Conservation (phyloP, 2,888 invertebrate genomes). For the Pediacus dermestoides region DNA sequence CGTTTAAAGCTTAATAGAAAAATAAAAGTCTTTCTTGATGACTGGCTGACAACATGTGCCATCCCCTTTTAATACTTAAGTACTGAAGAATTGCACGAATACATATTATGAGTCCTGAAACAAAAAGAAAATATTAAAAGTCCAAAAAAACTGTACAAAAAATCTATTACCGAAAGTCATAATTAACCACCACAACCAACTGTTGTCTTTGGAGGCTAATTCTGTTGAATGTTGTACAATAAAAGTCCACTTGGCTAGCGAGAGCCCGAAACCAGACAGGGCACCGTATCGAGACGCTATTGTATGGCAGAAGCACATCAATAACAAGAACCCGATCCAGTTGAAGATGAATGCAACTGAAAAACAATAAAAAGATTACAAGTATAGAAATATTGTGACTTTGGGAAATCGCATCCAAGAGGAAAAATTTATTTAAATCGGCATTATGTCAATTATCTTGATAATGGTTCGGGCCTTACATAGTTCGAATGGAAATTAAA, state of each 20-base stretch:
- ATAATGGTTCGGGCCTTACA: too few relatives aligned
- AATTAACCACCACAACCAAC: conserved; percentile 90
- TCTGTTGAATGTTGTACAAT: conserved; percentile 90
- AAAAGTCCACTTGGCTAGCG: conserved; percentile 91
- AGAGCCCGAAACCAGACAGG: conserved; percentile 86
- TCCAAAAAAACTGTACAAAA: conserved; percentile 11
- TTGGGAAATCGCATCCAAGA: too few relatives aligned
- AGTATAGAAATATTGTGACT: too few relatives aligned
- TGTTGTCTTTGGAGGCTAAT: conserved; percentile 80
- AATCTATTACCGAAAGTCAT: conserved; percentile 88
- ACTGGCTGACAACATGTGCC: conserved; percentile 80
- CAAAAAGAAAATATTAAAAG: conserved; percentile 19
- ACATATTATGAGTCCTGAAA: conserved; percentile 77
- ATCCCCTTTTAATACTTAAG: conserved; percentile 83
- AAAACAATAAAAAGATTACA: too few relatives aligned
- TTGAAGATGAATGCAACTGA: conserved; percentile 92
- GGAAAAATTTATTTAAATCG: too few relatives aligned
- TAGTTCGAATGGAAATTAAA: too few relatives aligned
- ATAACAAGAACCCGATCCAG: conserved; percentile 89
- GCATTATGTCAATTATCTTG: too few relatives aligned
- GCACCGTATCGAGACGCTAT: conserved; percentile 92
- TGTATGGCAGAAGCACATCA: conserved; percentile 92
- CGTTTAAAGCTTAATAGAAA: conserved; percentile 65
- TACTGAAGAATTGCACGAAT: conserved; percentile 84
- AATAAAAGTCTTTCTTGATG: conserved; percentile 84